Evolutionary conservation across 1,140 invertebrate species (phyloP).

Genomic region (Bombyx mori): DNA sequence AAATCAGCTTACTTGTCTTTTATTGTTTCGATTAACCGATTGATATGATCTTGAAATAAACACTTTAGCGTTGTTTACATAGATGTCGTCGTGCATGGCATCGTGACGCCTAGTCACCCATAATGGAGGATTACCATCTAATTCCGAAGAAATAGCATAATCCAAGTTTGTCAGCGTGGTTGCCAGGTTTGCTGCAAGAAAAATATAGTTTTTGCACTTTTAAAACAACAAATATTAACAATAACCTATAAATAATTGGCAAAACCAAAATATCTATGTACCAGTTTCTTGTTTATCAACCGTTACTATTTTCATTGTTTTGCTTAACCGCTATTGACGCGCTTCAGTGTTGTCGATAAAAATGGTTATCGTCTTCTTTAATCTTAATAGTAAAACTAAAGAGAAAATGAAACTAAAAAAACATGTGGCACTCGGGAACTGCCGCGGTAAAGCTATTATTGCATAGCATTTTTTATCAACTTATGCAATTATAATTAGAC

Average conservation of each 20-base stretch:
- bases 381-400: too few relatives aligned
- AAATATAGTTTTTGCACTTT: constrained; percentile 5
- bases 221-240: too few relatives aligned
- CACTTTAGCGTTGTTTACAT: constrained; percentile 86
- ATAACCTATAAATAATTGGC: neutral
- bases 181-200: constrained; percentile 78
- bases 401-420: neutral
- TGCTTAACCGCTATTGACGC: too few relatives aligned
- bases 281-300: neutral
- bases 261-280: neutral
- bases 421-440: too few relatives aligned
- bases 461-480: too few relatives aligned
- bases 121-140: constrained; percentile 84
- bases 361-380: too few relatives aligned
- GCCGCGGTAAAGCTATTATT: too few relatives aligned
- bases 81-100: constrained; percentile 77
- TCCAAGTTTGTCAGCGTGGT: constrained; percentile 78
- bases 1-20: constrained; percentile 76
- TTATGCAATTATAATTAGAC: too few relatives aligned
- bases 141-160: constrained; percentile 78
- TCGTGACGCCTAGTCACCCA: constrained; percentile 80
- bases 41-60: constrained; percentile 79
- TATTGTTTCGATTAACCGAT: constrained; percentile 71
- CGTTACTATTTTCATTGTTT: too few relatives aligned
- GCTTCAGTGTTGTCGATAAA: too few relatives aligned